Base-by-base conservation (phyloP, 2,888 invertebrate species). In the Lycophotia porphyrea region DNA sequence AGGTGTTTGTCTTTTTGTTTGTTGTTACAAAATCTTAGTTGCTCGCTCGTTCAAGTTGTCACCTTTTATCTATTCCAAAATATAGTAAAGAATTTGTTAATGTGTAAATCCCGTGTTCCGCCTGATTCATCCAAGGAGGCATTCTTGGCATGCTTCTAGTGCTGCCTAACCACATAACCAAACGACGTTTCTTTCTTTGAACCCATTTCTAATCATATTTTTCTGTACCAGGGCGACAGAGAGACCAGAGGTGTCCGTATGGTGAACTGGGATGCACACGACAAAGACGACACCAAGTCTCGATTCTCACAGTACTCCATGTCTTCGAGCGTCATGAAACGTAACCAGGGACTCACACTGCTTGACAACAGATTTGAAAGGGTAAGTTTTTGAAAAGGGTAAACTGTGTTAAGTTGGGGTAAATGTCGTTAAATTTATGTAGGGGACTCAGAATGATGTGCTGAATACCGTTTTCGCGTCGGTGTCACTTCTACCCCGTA, bases 241-340 rank as follows among this genome's bases (percentile, higher is more conserved):
- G 67, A 31, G 1, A 61, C 39, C 11, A 72, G 52, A 73, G 89
- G 96, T 7, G 94, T 91, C 0, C 96, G 96, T 18, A 93, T 97
- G 85, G 93, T 95, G 0, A 76, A 87, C 0, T 95, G 95, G 95
- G 92, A 89, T 0, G 84, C 89, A 0, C 91, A 95, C 5, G 93
- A 95, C 75, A 97, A 97, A 64, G 98, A 98, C 87, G 99, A 99
- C 92, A 98, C 98, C 0, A 98, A 98, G 92, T 98, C 99, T 0
- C 97, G 98, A 15, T 99, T 99, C 94, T 99, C 99, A 0, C 98
- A 98, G 88, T 99, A 99, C 94, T 99, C 99, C 0, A 98, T 99
- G 98, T 98, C 98, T 0, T 99, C 99, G 44, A 99, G 99, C 85
- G 98, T 99, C 2, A 98, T 99, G 39, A 96, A 97, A 27, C 97